These are phyloP conservation scores for Caerostris extrusa DNA, from an alignment of 1,140 invertebrate species.

Conservation along the genomic window DNA sequence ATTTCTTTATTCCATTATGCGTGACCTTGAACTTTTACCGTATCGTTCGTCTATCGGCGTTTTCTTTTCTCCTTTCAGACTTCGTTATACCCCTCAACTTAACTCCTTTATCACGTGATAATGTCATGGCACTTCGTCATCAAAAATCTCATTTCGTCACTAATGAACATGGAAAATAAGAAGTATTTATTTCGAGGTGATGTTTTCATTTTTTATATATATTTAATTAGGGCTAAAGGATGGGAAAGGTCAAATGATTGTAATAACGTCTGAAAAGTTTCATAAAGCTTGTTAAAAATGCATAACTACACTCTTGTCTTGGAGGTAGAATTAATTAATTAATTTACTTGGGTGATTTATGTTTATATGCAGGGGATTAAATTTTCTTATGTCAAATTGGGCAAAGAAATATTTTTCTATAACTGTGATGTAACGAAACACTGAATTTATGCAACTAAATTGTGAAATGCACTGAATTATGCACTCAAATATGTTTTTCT, in stretches of 20 bases:
- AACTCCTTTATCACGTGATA: slow-evolving; percentile 9
- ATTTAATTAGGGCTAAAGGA: not conserved
- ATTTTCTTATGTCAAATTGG: too few species aligned
- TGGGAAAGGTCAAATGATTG: slow-evolving; percentile 2
- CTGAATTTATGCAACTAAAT: too few species aligned
- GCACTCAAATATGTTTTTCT: too few species aligned
- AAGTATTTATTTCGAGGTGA: not conserved
- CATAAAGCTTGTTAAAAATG: not conserved
- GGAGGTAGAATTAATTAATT: not conserved
- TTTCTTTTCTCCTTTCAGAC: not conserved
- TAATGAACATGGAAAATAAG: not conserved
- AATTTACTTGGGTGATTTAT: not conserved
- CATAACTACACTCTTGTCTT: not conserved
- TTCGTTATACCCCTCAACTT: not conserved
- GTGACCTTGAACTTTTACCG: slow-evolving; percentile 28
- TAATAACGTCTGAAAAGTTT: not conserved
- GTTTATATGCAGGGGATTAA: too few species aligned
- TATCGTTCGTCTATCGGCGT: not conserved
- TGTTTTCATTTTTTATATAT: not conserved
- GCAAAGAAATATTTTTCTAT: too few species aligned
- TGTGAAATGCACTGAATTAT: too few species aligned
- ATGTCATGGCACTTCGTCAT: not conserved
- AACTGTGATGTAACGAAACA: too few species aligned
- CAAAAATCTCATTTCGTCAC: not conserved
- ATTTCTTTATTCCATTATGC: not conserved